Evolutionary conservation across 2,797 vertebrate species (phyloP).

Genomic region (Rhinophrynus dorsalis): DNA sequence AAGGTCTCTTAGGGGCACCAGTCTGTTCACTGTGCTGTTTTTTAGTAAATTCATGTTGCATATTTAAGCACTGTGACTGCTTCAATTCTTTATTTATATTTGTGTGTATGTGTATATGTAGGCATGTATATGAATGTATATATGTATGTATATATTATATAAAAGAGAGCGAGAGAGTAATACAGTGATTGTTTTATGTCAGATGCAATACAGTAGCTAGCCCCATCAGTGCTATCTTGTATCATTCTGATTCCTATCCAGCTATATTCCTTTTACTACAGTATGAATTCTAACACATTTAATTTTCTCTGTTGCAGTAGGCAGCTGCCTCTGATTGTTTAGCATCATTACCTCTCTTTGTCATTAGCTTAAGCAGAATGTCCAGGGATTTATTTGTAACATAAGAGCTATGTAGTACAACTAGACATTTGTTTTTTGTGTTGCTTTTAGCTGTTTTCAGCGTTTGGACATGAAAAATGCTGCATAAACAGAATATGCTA

Average conservation of each 20-base stretch:
- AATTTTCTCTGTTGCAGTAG: conserved; percentile 30
- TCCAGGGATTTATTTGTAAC: conserved; percentile 43
- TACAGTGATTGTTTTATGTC: too few species aligned
- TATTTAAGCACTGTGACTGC: too few species aligned
- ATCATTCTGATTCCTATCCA: neutral
- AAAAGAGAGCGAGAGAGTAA: too few species aligned
- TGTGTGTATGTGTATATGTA: too few species aligned
- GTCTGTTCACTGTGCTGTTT: too few species aligned
- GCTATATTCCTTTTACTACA: neutral
- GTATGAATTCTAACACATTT: conserved; percentile 7
- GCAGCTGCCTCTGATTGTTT: conserved; percentile 34
- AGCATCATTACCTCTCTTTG: conserved; percentile 46
- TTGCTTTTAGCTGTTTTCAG: conserved; percentile 27
- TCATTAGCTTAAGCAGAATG: conserved; percentile 40
- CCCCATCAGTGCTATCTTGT: too few species aligned
- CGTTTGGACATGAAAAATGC: conserved; percentile 23
- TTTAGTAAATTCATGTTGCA: too few species aligned
- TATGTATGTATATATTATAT: too few species aligned
- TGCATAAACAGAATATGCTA: conserved; percentile 16
- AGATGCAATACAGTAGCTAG: too few species aligned
- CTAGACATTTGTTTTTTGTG: conserved; percentile 28
- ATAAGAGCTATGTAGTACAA: conserved; percentile 15
- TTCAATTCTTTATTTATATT: too few species aligned
- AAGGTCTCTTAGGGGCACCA: too few species aligned
- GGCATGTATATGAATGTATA: too few species aligned